These are phyloP conservation scores for Procapra przewalskii DNA, from an alignment of 2,113 vertebrate genomes.

Conservation along the genomic window DNA sequence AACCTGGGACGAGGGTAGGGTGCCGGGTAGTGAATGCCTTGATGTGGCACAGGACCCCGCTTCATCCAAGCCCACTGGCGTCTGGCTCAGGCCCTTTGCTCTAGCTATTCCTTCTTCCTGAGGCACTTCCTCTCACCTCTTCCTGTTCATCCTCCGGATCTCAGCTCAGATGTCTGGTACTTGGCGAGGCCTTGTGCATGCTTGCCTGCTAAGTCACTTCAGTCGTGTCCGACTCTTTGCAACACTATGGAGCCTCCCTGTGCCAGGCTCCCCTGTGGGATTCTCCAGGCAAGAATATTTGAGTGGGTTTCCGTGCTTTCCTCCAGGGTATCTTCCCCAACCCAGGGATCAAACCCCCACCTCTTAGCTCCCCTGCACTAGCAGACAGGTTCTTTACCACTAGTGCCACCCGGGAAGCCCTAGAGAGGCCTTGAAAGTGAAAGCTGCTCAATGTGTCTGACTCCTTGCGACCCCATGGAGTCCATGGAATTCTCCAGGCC, in stretches of 20 bases:
- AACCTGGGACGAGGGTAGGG: neutral
- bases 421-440: neutral
- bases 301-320: neutral
- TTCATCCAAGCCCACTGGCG: accelerated
- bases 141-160: neutral
- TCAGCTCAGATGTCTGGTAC: neutral
- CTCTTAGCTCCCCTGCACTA: neutral
- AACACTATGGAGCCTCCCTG: neutral
- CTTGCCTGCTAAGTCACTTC: neutral
- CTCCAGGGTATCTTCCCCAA: neutral
- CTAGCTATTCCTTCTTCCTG: neutral
- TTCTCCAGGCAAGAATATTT: neutral
- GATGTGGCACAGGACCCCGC: too few relatives aligned
- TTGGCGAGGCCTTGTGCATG: neutral
- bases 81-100: neutral
- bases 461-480: neutral
- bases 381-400: neutral
- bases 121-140: neutral
- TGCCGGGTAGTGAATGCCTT: neutral
- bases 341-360: neutral
- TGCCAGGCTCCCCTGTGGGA: neutral
- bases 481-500: neutral
- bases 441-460: neutral
- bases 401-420: neutral
- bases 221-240: neutral